Base-by-base conservation (phyloP, 2,113 vertebrate species). In the Stegastes partitus region DNA sequence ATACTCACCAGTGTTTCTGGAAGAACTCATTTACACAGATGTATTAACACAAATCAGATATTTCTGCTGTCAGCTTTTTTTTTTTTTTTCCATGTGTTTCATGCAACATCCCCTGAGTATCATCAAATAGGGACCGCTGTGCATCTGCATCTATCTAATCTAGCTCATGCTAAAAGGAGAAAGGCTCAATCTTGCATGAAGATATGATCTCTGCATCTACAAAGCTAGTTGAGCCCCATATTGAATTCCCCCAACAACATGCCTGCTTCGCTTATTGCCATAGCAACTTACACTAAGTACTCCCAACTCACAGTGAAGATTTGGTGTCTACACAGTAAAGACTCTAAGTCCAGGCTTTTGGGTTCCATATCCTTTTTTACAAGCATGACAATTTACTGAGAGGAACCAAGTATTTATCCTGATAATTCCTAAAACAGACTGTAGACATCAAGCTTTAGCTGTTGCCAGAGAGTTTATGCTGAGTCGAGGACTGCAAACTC, bases 211-310 rank as follows among this genome's bases (percentile, higher is more conserved):
- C 66, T 74, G 77, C 69, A 85, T 78, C 75, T 74, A 59, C 37
- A 74, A 77, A 83, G 69, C 54, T 39, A 54, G 69, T 65, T 79
- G 63, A 34, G 16, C 68, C 62, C 53, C 54, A 76, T 51, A 37
- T 16, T 71, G 42, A 81, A 83, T 80, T 80, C 79, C 78, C 71
- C 37, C 42, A 63, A 31, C 62, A 87, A 73, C 26, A 69, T 72
- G 68, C 11, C 64, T 67, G 51, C 57, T 77, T 77, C 5, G 8
- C 64, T 62, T 81, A 89, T 90, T 84, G 51, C 87, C 79, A 84
- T 84, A 77, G 81, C 75, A 88, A 87, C 79, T 73, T 79, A 76
- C 15, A 67, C 34, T 71, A 81, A 89, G 54, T 65, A 83, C 42
- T 80, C 49, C 50, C 73, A 82, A 65, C 61, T 82, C 67, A 70